phyloP scores from a whole-genome alignment of 2,888 invertebrate species.

The Eulithis prunata region DNA sequence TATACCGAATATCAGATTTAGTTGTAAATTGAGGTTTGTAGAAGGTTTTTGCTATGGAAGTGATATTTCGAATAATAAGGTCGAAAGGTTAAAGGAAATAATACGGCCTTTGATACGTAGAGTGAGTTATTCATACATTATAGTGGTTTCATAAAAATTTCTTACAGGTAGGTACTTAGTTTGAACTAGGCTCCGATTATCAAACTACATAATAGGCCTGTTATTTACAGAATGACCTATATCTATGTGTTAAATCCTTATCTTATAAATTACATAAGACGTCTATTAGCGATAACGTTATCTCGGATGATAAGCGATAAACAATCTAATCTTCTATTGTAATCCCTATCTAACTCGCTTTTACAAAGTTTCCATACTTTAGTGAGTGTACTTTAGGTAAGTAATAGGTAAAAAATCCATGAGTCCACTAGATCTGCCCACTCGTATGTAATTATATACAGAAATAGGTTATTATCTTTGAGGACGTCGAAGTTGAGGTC shows the following conservation, averaged over 20 bases:
- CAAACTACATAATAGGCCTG: too few species aligned
- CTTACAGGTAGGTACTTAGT: too few species aligned
- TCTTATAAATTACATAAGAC: conserved; percentile 26
- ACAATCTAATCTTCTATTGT: conserved; percentile 25
- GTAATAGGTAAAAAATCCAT: neutral
- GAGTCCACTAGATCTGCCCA: too few species aligned
- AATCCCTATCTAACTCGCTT: conserved; percentile 12
- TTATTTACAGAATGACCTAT: conserved; percentile 21
- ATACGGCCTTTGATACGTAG: too few species aligned
- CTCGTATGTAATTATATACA: too few species aligned
- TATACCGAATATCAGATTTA: conserved; percentile 37
- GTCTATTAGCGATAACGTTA: neutral
- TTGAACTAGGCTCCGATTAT: too few species aligned
- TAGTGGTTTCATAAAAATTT: neutral
- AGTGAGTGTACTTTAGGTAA: neutral
- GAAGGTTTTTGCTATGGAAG: conserved; percentile 36
- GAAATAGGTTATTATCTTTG: too few species aligned
- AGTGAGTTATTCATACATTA: too few species aligned
- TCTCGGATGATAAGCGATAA: conserved; percentile 9
- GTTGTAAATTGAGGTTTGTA: conserved; percentile 38
- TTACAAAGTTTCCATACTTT: conserved; percentile 28
- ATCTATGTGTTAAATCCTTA: conserved; percentile 12
- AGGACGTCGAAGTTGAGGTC: too few species aligned
- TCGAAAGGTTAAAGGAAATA: neutral
- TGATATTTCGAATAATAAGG: conserved; percentile 25